Evolutionary conservation across 2,113 vertebrate species (phyloP).

Genomic region (Typhlomys cinereus): DNA sequence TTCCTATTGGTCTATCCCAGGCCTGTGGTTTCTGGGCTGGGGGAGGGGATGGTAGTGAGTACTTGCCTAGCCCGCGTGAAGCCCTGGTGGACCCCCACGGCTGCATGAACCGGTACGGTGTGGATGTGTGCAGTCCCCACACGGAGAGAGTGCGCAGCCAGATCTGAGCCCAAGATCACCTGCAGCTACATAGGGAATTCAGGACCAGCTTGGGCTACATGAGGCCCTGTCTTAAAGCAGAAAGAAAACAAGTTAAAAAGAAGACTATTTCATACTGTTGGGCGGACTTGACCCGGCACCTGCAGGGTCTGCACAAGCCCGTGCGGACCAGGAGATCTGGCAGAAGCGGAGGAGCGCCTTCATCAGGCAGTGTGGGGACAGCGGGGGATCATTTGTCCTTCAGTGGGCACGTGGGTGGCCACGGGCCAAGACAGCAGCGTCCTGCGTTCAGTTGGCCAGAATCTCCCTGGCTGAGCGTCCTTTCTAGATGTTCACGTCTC

Average conservation of each 20-base stretch:
- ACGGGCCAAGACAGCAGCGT: not conserved
- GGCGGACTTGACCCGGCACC: not conserved
- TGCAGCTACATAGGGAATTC: not conserved
- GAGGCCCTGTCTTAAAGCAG: not conserved
- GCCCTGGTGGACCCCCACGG: not conserved
- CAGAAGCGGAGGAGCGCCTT: not conserved
- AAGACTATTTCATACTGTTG: no score
- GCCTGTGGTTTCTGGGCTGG: not conserved
- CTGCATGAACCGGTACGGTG: no score
- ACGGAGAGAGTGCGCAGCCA: no score
- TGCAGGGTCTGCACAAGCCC: not conserved
- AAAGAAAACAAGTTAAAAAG: not conserved
- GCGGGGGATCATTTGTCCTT: not conserved
- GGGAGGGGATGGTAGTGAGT: not conserved
- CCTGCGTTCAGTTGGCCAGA: no score
- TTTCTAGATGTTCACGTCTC: not conserved
- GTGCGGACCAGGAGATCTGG: not conserved
- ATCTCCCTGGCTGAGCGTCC: not conserved
- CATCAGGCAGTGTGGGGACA: not conserved
- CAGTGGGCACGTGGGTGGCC: rapidly evolving
- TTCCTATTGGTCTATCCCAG: not conserved
- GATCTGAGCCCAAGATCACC: not conserved
- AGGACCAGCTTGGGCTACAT: not conserved
- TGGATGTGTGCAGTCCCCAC: not conserved
- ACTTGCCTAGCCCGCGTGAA: not conserved